Evolutionary conservation across 2,797 vertebrate species (phyloP).

Genomic region (Poliocrania exsul): DNA sequence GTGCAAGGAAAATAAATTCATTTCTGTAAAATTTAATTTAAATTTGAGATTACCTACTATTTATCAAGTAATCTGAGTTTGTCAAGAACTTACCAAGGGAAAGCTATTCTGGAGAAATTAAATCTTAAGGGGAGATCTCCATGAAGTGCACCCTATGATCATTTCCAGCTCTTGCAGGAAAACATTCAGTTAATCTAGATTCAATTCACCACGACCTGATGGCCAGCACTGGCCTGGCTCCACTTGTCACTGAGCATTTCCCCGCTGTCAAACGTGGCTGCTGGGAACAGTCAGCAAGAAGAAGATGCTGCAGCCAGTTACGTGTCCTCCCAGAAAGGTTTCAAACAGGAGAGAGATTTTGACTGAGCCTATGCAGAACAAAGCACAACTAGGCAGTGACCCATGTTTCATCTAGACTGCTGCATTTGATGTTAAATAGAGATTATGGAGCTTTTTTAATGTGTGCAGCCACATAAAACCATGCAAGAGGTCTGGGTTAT

Average conservation of each 20-base stretch:
- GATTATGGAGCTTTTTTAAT: neutral
- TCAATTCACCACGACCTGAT: neutral
- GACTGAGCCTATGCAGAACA: neutral
- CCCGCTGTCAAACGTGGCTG: neutral
- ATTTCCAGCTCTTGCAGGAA: neutral
- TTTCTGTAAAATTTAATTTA: neutral
- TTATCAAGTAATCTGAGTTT: neutral
- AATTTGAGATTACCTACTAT: neutral
- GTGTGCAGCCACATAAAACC: neutral
- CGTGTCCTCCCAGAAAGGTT: neutral
- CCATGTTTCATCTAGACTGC: neutral
- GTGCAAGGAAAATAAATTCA: neutral
- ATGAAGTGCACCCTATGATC: neutral
- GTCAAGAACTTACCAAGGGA: neutral
- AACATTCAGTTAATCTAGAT: neutral
- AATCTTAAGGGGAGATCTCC: neutral
- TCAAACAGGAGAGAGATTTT: neutral
- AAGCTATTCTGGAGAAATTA: neutral
- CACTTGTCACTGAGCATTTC: neutral
- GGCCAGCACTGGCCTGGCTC: neutral
- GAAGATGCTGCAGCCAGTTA: conserved; percentile 10
- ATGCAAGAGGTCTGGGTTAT: neutral
- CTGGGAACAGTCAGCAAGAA: neutral
- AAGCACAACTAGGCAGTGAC: neutral
- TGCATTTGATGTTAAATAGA: neutral